Evolutionary conservation across 53 echinoderm and acorn worm genomes (phyloP).

Genomic region (Astropecten irregularis): DNA sequence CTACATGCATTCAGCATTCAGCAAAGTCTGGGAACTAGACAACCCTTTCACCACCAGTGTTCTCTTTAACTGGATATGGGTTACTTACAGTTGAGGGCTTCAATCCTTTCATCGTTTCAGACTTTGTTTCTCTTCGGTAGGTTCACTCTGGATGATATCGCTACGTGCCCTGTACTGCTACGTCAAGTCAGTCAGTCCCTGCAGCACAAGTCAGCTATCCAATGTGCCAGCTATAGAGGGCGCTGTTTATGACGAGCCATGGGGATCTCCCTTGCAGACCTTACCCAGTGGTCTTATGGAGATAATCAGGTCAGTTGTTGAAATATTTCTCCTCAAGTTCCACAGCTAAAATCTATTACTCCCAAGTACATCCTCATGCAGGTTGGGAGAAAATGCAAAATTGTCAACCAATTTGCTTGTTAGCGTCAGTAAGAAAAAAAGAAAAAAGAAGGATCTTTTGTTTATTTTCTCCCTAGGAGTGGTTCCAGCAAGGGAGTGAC

Average conservation of each 20-base stretch:
- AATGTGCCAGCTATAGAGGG: constrained; percentile 4
- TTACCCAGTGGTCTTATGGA: constrained; percentile 44
- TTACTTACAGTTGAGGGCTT: too few relatives aligned
- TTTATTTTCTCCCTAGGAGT: constrained; percentile 14
- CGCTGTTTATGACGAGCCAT: constrained; percentile 2
- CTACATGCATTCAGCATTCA: too few relatives aligned
- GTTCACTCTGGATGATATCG: constrained; percentile 71
- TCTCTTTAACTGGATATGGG: too few relatives aligned
- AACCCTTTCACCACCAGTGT: too few relatives aligned
- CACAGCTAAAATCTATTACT: neutral
- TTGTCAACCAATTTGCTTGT: too few relatives aligned
- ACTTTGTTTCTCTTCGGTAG: constrained; percentile 36
- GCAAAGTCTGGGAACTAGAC: too few relatives aligned
- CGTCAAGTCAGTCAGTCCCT: constrained; percentile 37
- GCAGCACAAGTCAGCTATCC: neutral
- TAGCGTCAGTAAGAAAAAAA: neutral
- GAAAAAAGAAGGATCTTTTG: neutral
- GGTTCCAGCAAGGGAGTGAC: constrained; percentile 59
- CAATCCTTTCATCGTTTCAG: too few relatives aligned
- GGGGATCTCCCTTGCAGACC: constrained; percentile 40
- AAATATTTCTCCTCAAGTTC: too few relatives aligned
- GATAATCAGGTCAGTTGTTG: constrained; percentile 59
- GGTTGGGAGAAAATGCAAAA: too few relatives aligned
- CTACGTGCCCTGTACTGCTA: constrained; percentile 61
- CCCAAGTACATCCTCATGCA: neutral